These are phyloP conservation scores for Cydia fagiglandana DNA, from an alignment of 1,140 invertebrate genomes.

Conservation along the genomic window DNA sequence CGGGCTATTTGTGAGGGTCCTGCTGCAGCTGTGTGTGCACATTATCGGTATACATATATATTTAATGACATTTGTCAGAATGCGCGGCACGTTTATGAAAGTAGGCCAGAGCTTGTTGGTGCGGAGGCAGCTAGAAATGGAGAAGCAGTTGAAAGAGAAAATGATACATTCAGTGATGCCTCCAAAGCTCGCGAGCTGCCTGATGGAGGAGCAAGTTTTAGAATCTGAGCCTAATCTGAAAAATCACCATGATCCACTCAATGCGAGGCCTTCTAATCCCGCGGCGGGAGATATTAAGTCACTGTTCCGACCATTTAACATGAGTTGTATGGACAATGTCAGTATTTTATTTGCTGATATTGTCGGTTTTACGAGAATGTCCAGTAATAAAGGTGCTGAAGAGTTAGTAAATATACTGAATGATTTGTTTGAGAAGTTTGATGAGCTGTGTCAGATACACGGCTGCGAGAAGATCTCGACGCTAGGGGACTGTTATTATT, in stretches of 20 bases:
- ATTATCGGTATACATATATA: slow-evolving; percentile 95
- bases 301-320: slow-evolving; percentile 95
- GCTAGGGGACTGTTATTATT: slow-evolving; percentile 97
- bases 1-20: slow-evolving; percentile 85
- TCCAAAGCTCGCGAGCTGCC: slow-evolving; percentile 92
- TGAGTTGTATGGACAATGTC: slow-evolving; percentile 97
- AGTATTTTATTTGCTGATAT: slow-evolving; percentile 99
- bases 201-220: slow-evolving; percentile 87
- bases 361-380: slow-evolving; percentile 98
- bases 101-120: slow-evolving; percentile 93
- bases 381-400: slow-evolving; percentile 95
- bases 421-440: slow-evolving; percentile 97
- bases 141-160: slow-evolving; percentile 96
- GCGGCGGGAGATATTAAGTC: slow-evolving; percentile 87
- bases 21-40: slow-evolving; percentile 94
- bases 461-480: slow-evolving; percentile 97
- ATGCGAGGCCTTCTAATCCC: slow-evolving; percentile 78
- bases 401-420: slow-evolving; percentile 94
- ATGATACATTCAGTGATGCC: slow-evolving; percentile 99
- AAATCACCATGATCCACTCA: slow-evolving; percentile 62
- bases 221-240: slow-evolving; percentile 73
- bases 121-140: slow-evolving; percentile 92
- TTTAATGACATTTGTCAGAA: slow-evolving; percentile 94
- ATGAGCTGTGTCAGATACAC: slow-evolving; percentile 89
- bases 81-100: slow-evolving; percentile 97